These are phyloP conservation scores for Corythornis cristatus DNA, from an alignment of 2,113 vertebrate species.

Conservation along the genomic window DNA sequence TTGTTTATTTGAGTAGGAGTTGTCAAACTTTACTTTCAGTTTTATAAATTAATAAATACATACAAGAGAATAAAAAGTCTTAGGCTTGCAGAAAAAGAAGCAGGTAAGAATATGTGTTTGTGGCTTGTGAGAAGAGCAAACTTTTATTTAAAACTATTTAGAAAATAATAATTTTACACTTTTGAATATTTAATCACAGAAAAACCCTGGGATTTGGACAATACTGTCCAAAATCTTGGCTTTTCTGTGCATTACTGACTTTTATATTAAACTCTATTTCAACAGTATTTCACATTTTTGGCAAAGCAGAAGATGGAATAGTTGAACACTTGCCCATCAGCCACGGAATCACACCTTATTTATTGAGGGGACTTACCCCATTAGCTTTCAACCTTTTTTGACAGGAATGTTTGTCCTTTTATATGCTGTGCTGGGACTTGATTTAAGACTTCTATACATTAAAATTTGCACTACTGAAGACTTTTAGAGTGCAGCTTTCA, in stretches of 20 bases:
- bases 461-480: slow-evolving; percentile 2
- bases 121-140: not conserved
- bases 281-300: not conserved
- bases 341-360: slow-evolving; percentile 14
- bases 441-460: not conserved
- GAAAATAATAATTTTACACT: not conserved
- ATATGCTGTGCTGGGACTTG: not conserved
- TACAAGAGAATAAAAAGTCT: not conserved
- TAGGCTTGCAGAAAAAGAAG: not conserved
- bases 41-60: not conserved
- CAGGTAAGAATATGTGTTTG: not conserved
- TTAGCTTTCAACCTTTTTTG: not conserved
- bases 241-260: not conserved
- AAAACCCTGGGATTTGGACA: not conserved
- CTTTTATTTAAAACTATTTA: not conserved
- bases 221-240: not conserved
- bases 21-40: not conserved
- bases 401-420: not conserved
- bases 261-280: not conserved
- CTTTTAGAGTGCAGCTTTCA: not conserved
- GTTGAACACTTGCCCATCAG: slow-evolving; percentile 42
- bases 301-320: not conserved
- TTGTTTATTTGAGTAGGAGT: not conserved
- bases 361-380: not conserved
- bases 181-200: not conserved